Evolutionary conservation across 2,888 invertebrate genomes (phyloP), one percentile per base, ranked within the genome.

Genomic region (Ischnus inquisitorius): DNA sequence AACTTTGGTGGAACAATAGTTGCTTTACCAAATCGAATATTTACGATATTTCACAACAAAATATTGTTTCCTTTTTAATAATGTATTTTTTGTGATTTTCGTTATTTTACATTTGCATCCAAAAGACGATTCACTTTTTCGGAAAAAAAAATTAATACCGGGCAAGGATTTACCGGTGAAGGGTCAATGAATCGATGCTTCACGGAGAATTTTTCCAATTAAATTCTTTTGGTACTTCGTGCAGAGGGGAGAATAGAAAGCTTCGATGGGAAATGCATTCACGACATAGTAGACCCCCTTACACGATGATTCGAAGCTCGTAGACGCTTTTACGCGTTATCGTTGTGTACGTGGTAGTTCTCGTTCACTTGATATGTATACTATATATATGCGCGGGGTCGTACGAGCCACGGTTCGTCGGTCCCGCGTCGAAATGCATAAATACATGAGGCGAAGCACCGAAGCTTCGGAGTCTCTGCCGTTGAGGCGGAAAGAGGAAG

Each of bases 371-470:
- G 12, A 78, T 62, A 48, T 28, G 71, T 82, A 68, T 48, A 54
- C 39, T 54, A 69, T 19, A 16, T 68, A 41, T 48, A 48, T 76
- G 64, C 34, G 51, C 60, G 39, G 51, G 75, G 64, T 79, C 69
- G 79, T 71, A 34, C 64, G 83, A 43, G 67, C 72, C 72, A 67
- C 14, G 77, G 67, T 64, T 80, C 69, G 83, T 71, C 79, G 79
- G 68, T 82, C 43, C 78, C 67, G 62, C 83, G 85, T 83, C 84
- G 86, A 91, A 93, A 93, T 93, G 92, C 91, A 93, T 93, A 93
- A 93, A 93, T 93, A 92, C 92, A 93, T 93, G 92, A 93, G 90
- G 89, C 84, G 88, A 87, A 88, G 87, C 89, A 34, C 28, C 62
- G 34, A 46, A 46, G 46, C 46, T 46, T 8, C 34, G 34, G 79